Conservation (phyloP, 2,888 invertebrate species). For the Heteromurus nitidus region DNA sequence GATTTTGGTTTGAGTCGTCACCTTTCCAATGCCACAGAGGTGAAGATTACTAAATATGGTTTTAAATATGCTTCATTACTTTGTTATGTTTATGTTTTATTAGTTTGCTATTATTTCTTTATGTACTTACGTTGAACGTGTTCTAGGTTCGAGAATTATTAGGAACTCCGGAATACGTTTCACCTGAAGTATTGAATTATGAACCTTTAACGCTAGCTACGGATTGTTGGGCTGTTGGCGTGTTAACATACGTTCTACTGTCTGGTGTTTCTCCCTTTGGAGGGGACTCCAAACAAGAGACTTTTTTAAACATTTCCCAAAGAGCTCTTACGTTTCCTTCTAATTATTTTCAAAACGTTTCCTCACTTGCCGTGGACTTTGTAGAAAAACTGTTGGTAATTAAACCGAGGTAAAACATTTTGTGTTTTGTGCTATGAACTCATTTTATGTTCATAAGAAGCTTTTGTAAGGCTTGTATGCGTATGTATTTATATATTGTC, state of each 20-base stretch:
- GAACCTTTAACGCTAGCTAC: conserved; percentile 95
- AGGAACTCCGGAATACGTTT: conserved; percentile 75
- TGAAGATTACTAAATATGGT: conserved; percentile 79
- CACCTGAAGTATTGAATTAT: conserved; percentile 95
- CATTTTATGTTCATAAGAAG: too few relatives aligned
- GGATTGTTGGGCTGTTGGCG: conserved; percentile 98
- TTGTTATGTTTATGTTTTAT: conserved; percentile 49
- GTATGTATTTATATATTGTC: too few relatives aligned
- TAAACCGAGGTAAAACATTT: conserved; percentile 90
- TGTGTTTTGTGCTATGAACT: neutral
- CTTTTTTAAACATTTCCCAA: conserved; percentile 96
- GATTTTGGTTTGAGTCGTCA: conserved; percentile 96
- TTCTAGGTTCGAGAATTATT: conserved; percentile 70
- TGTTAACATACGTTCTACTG: conserved; percentile 92
- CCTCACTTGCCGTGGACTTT: conserved; percentile 91
- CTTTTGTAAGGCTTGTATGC: too few relatives aligned
- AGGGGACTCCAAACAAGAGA: conserved; percentile 96
- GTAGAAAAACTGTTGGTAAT: conserved; percentile 92
- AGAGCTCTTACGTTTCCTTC: conserved; percentile 95
- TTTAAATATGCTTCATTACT: conserved; percentile 67
- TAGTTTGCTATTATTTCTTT: conserved; percentile 51
- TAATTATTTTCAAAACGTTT: conserved; percentile 92
- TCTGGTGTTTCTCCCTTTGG: conserved; percentile 97
- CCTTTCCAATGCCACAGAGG: conserved; percentile 92
- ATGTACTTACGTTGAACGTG: conserved; percentile 36